A percentile compares a stretch with the other conserved stretches of the same genome.
Evolutionary conservation across 2,113 vertebrate species (phyloP).

Genomic region (Chrysemys picta): DNA sequence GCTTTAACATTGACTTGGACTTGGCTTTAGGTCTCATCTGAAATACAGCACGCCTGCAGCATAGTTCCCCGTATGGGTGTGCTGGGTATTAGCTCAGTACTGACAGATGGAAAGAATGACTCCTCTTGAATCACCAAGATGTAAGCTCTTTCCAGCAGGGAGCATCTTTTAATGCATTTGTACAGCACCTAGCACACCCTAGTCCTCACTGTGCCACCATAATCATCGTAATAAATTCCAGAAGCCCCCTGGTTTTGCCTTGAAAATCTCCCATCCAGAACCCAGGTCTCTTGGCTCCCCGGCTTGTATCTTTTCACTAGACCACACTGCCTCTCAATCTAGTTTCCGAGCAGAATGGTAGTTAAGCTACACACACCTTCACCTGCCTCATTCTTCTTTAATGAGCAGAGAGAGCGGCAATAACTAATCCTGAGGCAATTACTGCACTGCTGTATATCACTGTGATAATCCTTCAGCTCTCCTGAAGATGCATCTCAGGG

Average conservation of each 20-base stretch:
- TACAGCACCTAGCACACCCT: background rate
- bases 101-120: background rate
- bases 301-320: background rate
- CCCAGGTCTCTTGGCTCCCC: background rate
- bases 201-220: background rate
- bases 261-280: conserved; percentile 17
- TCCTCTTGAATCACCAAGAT: background rate
- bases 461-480: background rate
- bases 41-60: conserved; percentile 8
- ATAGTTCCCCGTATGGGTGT: background rate
- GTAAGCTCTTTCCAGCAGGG: background rate
- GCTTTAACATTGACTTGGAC: background rate
- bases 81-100: background rate
- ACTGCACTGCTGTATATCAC: background rate
- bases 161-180: background rate
- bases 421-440: background rate
- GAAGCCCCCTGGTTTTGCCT: conserved; percentile 56
- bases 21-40: background rate
- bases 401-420: background rate
- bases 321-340: background rate
- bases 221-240: conserved; percentile 41
- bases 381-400: background rate
- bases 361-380: background rate
- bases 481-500: accelerated
- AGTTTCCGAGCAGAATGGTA: background rate